phyloP scores from a whole-genome alignment of 1,140 invertebrate species.

The Samia ricini region DNA sequence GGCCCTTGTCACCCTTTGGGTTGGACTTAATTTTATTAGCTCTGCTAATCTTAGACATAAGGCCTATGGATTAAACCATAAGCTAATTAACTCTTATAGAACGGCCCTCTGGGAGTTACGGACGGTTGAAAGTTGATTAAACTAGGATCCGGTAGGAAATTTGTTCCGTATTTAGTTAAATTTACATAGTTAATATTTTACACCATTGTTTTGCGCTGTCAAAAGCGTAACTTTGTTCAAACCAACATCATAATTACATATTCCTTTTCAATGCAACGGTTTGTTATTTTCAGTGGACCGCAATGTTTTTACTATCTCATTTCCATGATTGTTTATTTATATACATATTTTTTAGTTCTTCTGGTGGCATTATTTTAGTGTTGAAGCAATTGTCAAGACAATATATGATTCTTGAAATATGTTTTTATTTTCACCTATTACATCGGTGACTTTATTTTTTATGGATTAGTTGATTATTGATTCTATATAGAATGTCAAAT shows the following conservation, averaged over 20 bases:
- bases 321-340: not conserved
- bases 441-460: too few species aligned
- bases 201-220: not conserved
- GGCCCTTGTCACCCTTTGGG: not conserved
- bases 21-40: not conserved
- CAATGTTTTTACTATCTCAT: not conserved
- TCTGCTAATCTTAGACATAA: not conserved
- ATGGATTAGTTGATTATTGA: too few species aligned
- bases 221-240: conserved; percentile 7
- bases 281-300: conserved; percentile 2
- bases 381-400: too few species aligned
- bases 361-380: not conserved
- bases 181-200: conserved; percentile 6
- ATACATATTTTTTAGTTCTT: not conserved
- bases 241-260: conserved; percentile 2
- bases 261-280: conserved; percentile 1
- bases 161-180: conserved; percentile 8
- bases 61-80: not conserved
- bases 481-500: too few species aligned
- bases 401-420: too few species aligned
- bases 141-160: conserved; percentile 11
- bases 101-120: conserved; percentile 4
- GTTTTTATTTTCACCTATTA: too few species aligned
- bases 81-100: conserved; percentile 20
- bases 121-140: conserved; percentile 17